These are phyloP conservation scores for Turritopsis dohrnii DNA, from an alignment of 30 jellyfish, hydroid and myxozoan species.

Conservation along the genomic window DNA sequence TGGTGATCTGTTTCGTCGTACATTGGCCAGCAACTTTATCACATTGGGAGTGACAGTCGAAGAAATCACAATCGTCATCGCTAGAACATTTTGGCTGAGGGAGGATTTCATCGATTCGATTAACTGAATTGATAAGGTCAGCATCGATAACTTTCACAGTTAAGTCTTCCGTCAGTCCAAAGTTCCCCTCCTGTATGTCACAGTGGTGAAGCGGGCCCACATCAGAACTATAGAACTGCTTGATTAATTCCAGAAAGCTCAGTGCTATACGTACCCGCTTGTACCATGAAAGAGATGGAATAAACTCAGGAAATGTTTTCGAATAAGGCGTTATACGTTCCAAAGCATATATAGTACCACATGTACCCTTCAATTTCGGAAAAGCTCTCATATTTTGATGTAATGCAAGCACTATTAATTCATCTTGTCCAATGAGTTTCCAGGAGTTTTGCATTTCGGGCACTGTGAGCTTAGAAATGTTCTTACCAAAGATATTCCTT, in stretches of 20 bases:
- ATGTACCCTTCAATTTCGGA: conserved; percentile 76
- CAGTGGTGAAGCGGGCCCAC: conserved; percentile 85
- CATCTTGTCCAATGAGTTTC: conserved; percentile 60
- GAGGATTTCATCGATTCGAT: conserved; percentile 47
- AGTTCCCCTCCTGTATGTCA: conserved; percentile 90
- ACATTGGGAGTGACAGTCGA: conserved; percentile 82
- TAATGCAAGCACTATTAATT: conserved; percentile 60
- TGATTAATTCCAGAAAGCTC: conserved; percentile 59
- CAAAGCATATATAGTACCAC: conserved; percentile 83
- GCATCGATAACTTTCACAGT: conserved; percentile 81
- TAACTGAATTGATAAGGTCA: conserved; percentile 61
- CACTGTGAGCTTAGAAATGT: neutral
- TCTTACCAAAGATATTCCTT: conserved; percentile 1
- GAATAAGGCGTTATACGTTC: conserved; percentile 59
- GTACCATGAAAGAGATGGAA: conserved; percentile 52
- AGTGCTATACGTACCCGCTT: conserved; percentile 50
- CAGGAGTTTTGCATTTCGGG: conserved; percentile 29
- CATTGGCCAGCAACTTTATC: conserved; percentile 54
- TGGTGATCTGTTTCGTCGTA: conserved; percentile 51
- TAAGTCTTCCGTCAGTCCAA: conserved; percentile 67
- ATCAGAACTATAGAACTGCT: conserved; percentile 46
- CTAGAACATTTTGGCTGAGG: conserved; percentile 77
- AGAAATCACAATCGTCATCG: conserved; percentile 81
- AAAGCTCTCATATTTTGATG: conserved; percentile 52
- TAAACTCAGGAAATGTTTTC: conserved; percentile 41